phyloP scores from a whole-genome alignment of 2,797 vertebrate species.

The Pachyuromys duprasi region DNA sequence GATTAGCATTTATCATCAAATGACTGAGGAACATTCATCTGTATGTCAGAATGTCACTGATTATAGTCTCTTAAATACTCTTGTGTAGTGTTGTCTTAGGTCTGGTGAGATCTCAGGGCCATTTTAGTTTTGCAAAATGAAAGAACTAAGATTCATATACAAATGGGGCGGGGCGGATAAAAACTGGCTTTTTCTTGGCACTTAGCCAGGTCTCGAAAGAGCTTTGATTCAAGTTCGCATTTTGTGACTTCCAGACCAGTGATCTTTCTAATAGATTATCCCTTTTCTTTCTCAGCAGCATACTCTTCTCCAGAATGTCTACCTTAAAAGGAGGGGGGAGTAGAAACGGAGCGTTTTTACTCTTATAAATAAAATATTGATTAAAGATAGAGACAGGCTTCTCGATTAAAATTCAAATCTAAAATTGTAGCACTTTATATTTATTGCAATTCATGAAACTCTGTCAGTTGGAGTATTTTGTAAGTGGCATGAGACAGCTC shows the following conservation, averaged over 20 bases:
- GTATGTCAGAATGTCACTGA: background rate
- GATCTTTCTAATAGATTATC: background rate
- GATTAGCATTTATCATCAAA: background rate
- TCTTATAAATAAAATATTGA: constrained; percentile 35
- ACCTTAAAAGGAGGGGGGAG: background rate
- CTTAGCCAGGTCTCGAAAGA: background rate
- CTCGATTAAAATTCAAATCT: background rate
- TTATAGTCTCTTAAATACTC: background rate
- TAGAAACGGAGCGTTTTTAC: background rate
- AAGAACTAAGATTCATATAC: background rate
- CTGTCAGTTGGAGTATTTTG: background rate
- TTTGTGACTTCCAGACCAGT: background rate
- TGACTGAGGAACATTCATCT: constrained; percentile 6
- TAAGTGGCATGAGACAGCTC: background rate
- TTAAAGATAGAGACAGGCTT: background rate
- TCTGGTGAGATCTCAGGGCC: background rate
- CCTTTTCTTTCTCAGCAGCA: background rate
- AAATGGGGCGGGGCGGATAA: background rate
- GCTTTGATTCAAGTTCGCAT: background rate
- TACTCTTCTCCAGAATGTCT: background rate
- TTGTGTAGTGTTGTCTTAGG: background rate
- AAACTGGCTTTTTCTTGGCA: background rate
- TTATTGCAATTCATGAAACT: background rate
- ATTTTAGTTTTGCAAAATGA: constrained; percentile 54
- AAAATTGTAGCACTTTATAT: constrained; percentile 1